These are phyloP conservation scores for Heteromormyrus szaboi DNA, from an alignment of 2,797 vertebrate genomes.

Conservation along the genomic window DNA sequence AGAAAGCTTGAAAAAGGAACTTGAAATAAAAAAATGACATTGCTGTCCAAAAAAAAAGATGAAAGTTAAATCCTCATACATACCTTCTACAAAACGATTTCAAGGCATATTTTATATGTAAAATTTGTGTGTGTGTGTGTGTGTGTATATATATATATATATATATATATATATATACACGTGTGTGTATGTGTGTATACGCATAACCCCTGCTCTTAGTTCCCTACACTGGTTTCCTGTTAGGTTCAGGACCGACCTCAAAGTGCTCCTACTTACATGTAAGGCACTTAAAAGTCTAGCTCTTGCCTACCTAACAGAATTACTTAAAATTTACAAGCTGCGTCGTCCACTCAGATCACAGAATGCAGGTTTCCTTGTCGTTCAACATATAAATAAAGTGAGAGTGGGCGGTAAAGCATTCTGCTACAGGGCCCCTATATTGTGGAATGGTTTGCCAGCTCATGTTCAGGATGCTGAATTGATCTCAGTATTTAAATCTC, in stretches of 20 bases:
- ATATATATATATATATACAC: too few relatives aligned
- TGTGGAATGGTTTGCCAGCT: neutral
- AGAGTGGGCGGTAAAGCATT: neutral
- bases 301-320: neutral
- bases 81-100: neutral
- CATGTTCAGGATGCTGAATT: neutral
- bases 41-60: slow-evolving; percentile 5
- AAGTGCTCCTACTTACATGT: neutral
- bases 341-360: neutral
- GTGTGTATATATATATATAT: neutral
- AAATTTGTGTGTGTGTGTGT: neutral
- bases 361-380: neutral
- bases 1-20: neutral
- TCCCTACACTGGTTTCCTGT: neutral
- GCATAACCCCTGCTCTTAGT: neutral
- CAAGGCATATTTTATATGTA: neutral
- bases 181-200: too few relatives aligned
- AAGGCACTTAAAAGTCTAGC: neutral
- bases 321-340: neutral
- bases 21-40: neutral
- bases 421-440: neutral
- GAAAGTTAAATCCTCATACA: neutral
- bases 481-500: neutral
- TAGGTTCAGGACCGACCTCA: neutral
- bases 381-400: neutral